Evolutionary conservation across 2,797 vertebrate species (phyloP).

Genomic region (Coregonus ussuriensis): DNA sequence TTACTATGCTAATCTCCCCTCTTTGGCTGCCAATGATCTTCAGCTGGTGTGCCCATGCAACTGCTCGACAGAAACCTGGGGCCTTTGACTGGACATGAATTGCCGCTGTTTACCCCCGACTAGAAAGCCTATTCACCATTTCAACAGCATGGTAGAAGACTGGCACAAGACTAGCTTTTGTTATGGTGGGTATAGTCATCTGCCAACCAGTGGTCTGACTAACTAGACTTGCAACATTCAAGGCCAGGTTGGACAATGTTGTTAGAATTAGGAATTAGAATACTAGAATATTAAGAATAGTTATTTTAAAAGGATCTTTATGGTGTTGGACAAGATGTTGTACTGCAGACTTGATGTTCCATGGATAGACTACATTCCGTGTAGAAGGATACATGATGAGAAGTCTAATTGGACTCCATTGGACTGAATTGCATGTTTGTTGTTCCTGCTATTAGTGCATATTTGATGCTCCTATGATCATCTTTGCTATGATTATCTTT

Average conservation of each 20-base stretch:
- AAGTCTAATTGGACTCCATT: no score
- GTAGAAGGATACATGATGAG: no score
- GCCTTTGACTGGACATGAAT: slow-evolving; percentile 64
- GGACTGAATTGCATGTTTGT: no score
- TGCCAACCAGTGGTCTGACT: slow-evolving; percentile 29
- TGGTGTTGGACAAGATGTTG: no score
- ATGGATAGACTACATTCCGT: no score
- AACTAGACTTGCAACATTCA: neutral
- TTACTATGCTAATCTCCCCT: slow-evolving; percentile 68
- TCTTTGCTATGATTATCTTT: no score
- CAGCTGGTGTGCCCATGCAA: slow-evolving; percentile 67
- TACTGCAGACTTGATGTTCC: no score
- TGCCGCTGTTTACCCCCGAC: slow-evolving; percentile 48
- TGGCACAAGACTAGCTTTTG: slow-evolving; percentile 40
- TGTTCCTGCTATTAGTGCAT: no score
- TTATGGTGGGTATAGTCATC: slow-evolving; percentile 23
- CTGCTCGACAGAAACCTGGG: slow-evolving; percentile 60
- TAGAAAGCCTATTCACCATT: slow-evolving; percentile 50
- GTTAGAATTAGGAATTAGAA: no score
- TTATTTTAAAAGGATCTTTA: no score
- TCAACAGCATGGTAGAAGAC: slow-evolving; percentile 16
- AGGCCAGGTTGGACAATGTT: neutral
- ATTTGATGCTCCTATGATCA: no score
- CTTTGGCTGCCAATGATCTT: slow-evolving; percentile 59
- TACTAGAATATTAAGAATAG: no score